Conservation (phyloP, 2,797 vertebrate genomes). For the Poeciliopsis paucimaculata region DNA sequence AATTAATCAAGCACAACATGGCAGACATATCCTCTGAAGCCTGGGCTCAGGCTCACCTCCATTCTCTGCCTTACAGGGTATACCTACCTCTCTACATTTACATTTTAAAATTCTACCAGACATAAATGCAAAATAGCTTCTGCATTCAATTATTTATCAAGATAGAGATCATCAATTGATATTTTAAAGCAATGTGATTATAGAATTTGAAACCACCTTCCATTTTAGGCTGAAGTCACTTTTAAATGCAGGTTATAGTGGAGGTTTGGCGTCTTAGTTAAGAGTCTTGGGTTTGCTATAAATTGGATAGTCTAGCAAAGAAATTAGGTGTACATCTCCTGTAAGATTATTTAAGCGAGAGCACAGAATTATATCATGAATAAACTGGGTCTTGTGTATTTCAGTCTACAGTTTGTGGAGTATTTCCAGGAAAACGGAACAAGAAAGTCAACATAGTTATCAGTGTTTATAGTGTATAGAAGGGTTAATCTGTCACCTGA, state of each 20-base stretch:
- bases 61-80: slow-evolving; percentile 56
- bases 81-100: slow-evolving; percentile 48
- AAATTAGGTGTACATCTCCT: background rate
- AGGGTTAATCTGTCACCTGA: background rate
- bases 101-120: slow-evolving; percentile 46
- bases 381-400: background rate
- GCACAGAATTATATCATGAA: background rate
- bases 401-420: background rate
- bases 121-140: slow-evolving; percentile 47
- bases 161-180: slow-evolving; percentile 41
- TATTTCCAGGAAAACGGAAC: background rate
- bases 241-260: background rate
- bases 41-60: slow-evolving; percentile 41
- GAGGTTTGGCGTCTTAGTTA: background rate
- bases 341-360: background rate
- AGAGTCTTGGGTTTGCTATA: background rate
- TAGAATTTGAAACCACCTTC: slow-evolving; percentile 21
- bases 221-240: background rate
- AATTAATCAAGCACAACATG: slow-evolving; percentile 77
- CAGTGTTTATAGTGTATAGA: background rate
- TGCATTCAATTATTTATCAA: slow-evolving; percentile 53
- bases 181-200: slow-evolving; percentile 23
- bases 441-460: background rate
- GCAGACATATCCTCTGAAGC: slow-evolving; percentile 69
- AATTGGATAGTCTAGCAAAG: background rate